A percentile compares a stretch with the other conserved stretches of the same genome.
Evolutionary conservation across 2,888 invertebrate species (phyloP).

Genomic region (Uloborus plumipes): DNA sequence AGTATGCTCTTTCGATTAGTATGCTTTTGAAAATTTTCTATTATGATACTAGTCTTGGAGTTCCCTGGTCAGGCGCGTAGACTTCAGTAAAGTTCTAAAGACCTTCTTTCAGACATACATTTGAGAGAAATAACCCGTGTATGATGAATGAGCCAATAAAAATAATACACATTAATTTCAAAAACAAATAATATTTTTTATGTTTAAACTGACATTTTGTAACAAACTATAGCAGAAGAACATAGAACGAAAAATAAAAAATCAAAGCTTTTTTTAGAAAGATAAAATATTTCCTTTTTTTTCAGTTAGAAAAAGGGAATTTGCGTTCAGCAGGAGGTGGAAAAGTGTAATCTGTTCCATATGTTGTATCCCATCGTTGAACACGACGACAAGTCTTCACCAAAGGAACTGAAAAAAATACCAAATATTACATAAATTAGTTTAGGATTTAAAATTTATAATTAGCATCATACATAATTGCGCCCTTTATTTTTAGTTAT

Average conservation of each 20-base stretch:
- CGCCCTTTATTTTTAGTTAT: neutral
- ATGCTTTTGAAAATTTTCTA: too few species aligned
- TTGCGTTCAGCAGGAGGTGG: constrained; percentile 3
- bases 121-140: too few species aligned
- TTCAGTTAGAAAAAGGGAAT: constrained; percentile 16
- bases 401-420: constrained; percentile 22
- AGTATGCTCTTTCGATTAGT: too few species aligned
- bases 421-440: neutral
- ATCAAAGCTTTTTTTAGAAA: neutral
- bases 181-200: too few species aligned
- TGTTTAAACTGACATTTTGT: too few species aligned
- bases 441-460: neutral
- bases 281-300: neutral
- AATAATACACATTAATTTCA: too few species aligned
- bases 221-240: too few species aligned
- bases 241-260: neutral
- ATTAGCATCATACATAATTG: neutral
- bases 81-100: too few species aligned
- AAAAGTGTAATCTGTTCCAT: constrained; percentile 24
- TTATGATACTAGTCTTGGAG: too few species aligned
- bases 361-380: constrained; percentile 34
- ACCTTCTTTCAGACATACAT: too few species aligned
- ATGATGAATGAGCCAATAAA: too few species aligned
- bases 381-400: constrained; percentile 19
- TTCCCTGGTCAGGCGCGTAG: too few species aligned